Evolutionary conservation across 1,140 invertebrate species (phyloP), one percentile per base, ranked within the genome.

Genomic region (Maconellicoccus hirsutus): DNA sequence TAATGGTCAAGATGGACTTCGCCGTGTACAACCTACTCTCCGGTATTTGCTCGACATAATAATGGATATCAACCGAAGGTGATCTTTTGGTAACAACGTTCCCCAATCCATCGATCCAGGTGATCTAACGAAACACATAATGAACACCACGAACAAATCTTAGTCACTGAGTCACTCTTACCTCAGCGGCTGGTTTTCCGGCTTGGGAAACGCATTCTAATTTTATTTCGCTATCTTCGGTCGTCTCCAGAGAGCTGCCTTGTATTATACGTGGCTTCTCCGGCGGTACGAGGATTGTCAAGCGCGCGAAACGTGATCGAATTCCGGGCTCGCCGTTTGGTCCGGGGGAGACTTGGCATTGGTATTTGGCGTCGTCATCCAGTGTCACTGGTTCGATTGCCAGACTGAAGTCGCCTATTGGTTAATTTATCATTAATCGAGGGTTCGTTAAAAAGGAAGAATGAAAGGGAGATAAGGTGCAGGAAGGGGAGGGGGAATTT

Each of bases 131-230:
- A 33, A 33, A 33, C 12, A 33, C 29, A 33, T 6, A 12, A 33
- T 33, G 3, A 33, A 12, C 3, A 33, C 12, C 12, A 6, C 29
- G 4, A 33, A 33, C 3, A 33, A 6, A 33, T 33, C 12, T 33
- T 3, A 33, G 29, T 33, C 3, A 33, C 3, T 33, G 12, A 12
- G 29, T 12, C 12, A 33, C 29, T 33, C 83, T 87, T 84, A 89
- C 90, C 85, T 94, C 91, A 12, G 94, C 92, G 0, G 92, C 89
- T 19, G 94, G 94, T 79, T 96, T 96, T 59, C 94, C 94, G 23
- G 88, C 92, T 71, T 86, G 82, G 72, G 93, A 94, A 29, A 92
- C 84, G 79, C 94, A 97, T 76, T 94, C 92, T 76, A 98, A 82
- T 78, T 93, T 89, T 69, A 94, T 88, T 75, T 91, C 89, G 73